These are phyloP conservation scores for Polietes domitor DNA, from an alignment of 2,888 invertebrate species.

Conservation along the genomic window DNA sequence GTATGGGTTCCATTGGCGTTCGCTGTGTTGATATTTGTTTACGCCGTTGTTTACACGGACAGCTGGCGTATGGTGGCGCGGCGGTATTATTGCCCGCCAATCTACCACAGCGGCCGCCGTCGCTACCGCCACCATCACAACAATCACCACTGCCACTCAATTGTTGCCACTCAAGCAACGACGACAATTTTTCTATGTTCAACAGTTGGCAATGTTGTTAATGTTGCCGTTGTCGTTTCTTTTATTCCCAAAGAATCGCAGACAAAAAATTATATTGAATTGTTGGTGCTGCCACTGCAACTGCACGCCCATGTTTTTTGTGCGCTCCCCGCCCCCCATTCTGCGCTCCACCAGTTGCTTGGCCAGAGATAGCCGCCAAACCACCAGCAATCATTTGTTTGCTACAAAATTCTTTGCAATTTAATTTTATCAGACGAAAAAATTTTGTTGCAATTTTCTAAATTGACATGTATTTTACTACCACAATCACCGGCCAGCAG, in stretches of 20 bases:
- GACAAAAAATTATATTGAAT: constrained; percentile 41
- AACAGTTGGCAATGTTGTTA: background rate
- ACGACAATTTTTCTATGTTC: constrained; percentile 50
- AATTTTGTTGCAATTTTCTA: constrained; percentile 66
- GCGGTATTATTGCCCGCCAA: constrained; percentile 48
- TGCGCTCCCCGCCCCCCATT: background rate
- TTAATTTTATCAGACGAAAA: constrained; percentile 63
- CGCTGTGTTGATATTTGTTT: constrained; percentile 57
- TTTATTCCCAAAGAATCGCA: constrained; percentile 47
- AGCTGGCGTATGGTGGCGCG: constrained; percentile 65
- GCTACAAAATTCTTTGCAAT: constrained; percentile 59
- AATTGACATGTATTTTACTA: constrained; percentile 66
- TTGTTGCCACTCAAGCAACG: constrained; percentile 59
- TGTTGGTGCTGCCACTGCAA: constrained; percentile 59
- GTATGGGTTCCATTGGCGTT: background rate
- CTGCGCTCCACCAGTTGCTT: background rate
- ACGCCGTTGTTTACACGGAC: constrained; percentile 66
- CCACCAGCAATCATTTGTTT: constrained; percentile 47
- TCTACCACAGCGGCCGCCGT: background rate
- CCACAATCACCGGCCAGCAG: constrained; percentile 49
- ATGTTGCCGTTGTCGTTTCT: constrained; percentile 23
- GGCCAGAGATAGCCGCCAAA: constrained; percentile 41
- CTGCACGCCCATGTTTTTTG: constrained; percentile 62
- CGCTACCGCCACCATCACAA: constrained; percentile 22
- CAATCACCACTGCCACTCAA: constrained; percentile 49